Percentiles rank a stretch among this genome's conserved stretches.
Evolutionary conservation across 2,888 invertebrate species (phyloP).

Genomic region (Brassicogethes aeneus): DNA sequence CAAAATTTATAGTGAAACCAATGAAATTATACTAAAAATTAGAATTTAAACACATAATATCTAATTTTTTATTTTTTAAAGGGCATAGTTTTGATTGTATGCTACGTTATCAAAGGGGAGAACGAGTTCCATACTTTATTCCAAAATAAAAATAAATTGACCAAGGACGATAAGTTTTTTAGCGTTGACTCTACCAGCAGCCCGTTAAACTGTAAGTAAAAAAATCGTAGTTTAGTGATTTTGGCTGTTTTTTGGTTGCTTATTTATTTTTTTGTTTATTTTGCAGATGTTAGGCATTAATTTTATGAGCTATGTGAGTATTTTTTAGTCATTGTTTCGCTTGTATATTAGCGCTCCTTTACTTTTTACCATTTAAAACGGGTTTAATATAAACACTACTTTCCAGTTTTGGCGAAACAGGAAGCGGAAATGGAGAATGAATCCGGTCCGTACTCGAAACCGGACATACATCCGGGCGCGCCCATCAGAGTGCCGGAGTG

Average conservation of each 20-base stretch:
- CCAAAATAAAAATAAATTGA: conserved; percentile 39
- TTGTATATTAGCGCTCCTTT: too few relatives aligned
- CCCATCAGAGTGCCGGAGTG: conserved; percentile 14
- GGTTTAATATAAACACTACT: too few relatives aligned
- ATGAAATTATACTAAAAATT: too few relatives aligned
- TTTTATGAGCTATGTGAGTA: too few relatives aligned
- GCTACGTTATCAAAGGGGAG: conserved; percentile 53
- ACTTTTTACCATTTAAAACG: too few relatives aligned
- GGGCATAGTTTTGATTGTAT: conserved; percentile 33
- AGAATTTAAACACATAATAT: not conserved
- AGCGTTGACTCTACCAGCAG: conserved; percentile 48
- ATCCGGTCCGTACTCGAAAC: conserved; percentile 37
- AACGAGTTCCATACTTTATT: conserved; percentile 40
- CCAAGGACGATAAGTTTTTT: conserved; percentile 41
- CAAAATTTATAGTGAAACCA: too few relatives aligned
- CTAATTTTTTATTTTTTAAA: not conserved
- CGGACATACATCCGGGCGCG: conserved; percentile 14
- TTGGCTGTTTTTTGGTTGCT: conserved; percentile 8
- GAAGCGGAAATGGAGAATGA: conserved; percentile 57
- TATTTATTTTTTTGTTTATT: conserved; percentile 10
- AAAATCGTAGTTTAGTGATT: conserved; percentile 4
- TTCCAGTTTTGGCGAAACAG: conserved; percentile 57
- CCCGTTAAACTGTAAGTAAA: conserved; percentile 52
- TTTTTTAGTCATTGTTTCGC: too few relatives aligned
- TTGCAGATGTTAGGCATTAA: conserved; percentile 11